Evolutionary conservation across 2,797 vertebrate species (phyloP).

Genomic region (Austrolebias charrua): DNA sequence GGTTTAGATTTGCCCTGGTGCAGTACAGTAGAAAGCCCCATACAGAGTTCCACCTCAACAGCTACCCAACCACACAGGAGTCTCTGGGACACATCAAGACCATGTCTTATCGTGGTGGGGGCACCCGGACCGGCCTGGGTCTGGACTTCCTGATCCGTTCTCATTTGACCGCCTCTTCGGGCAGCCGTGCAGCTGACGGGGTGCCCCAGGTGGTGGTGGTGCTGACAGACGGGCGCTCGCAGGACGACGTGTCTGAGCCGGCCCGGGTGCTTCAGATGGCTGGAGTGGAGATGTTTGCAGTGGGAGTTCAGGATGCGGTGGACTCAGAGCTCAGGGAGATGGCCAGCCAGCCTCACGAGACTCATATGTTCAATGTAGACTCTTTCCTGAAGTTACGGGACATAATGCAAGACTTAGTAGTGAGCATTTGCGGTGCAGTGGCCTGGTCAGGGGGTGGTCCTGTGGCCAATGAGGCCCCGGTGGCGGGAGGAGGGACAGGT

Average conservation of each 20-base stretch:
- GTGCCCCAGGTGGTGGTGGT: slow-evolving; percentile 86
- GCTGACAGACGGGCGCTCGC: slow-evolving; percentile 83
- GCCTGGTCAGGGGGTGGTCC: slow-evolving; percentile 52
- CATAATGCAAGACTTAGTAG: slow-evolving; percentile 86
- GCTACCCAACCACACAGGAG: slow-evolving; percentile 76
- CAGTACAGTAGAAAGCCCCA: slow-evolving; percentile 82
- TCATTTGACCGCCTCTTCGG: slow-evolving; percentile 82
- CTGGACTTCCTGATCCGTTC: slow-evolving; percentile 83
- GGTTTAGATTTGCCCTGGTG: slow-evolving; percentile 85
- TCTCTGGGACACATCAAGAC: slow-evolving; percentile 84
- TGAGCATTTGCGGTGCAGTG: slow-evolving; percentile 78
- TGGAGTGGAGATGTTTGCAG: slow-evolving; percentile 82
- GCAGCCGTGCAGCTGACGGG: slow-evolving; percentile 83
- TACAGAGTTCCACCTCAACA: slow-evolving; percentile 87
- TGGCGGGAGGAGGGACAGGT: slow-evolving; percentile 87
- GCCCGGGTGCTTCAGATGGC: slow-evolving; percentile 79
- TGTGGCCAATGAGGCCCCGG: slow-evolving; percentile 72
- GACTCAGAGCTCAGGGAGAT: slow-evolving; percentile 84
- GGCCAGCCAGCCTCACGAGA: slow-evolving; percentile 78
- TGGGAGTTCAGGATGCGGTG: slow-evolving; percentile 86
- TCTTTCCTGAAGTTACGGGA: slow-evolving; percentile 82
- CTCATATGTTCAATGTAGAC: slow-evolving; percentile 86
- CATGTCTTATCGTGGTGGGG: slow-evolving; percentile 81
- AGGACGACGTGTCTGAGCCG: slow-evolving; percentile 81
- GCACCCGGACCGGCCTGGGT: slow-evolving; percentile 83